Percentiles rank a stretch among this genome's conserved stretches.
phyloP scores from a whole-genome alignment of 2,113 vertebrate species.

The Turdus rufiventris region DNA sequence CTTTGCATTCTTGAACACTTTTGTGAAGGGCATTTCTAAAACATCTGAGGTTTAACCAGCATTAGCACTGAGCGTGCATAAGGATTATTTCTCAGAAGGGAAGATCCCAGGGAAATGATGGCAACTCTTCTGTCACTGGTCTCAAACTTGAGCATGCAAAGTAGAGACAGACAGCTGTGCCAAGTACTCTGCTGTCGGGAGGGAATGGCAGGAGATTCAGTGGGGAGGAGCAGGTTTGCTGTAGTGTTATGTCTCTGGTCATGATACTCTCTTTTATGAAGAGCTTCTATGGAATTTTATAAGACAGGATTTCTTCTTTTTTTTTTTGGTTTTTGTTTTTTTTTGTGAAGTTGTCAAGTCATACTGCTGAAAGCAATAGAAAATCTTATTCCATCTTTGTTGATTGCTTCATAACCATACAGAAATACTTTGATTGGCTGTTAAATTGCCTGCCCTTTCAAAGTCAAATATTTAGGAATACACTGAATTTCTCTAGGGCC shows the following conservation, averaged over 20 bases:
- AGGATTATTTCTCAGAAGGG: neutral
- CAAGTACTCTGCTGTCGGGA: neutral
- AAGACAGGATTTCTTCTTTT: neutral
- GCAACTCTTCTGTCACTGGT: neutral
- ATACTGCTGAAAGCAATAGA: neutral
- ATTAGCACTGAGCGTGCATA: rapidly evolving
- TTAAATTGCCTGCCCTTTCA: neutral
- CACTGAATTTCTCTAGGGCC: neutral
- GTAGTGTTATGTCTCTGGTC: neutral
- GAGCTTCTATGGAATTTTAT: neutral
- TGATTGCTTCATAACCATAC: neutral
- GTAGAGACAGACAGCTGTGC: neutral
- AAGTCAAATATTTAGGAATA: neutral
- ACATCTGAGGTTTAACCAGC: neutral
- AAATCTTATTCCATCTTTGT: neutral
- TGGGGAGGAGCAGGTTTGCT: neutral
- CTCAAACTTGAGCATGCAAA: neutral
- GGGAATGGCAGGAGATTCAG: neutral
- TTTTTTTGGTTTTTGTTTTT: neutral
- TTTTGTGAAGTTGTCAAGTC: neutral
- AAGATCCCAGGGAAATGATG: neutral
- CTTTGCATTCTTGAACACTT: neutral
- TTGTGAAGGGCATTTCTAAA: neutral
- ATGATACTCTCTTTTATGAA: neutral
- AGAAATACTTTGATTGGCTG: neutral